Evolutionary conservation across 2,113 vertebrate genomes (phyloP).

Genomic region (Zootoca vivipara): DNA sequence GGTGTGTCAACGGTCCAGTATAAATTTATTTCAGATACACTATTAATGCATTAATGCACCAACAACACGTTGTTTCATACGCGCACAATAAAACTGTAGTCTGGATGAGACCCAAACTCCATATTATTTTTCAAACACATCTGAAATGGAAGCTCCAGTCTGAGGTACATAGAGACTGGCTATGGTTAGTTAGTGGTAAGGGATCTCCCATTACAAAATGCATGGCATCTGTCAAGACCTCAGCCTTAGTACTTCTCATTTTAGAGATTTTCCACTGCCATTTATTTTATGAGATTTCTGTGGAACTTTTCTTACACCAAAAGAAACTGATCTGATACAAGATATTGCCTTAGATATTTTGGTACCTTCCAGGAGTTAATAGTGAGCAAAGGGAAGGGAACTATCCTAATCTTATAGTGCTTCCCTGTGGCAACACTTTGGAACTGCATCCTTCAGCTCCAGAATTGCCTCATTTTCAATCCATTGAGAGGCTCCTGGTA

Average conservation of each 20-base stretch:
- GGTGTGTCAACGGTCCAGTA: too few relatives aligned
- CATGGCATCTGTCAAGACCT: background rate
- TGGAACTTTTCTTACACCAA: constrained; percentile 21
- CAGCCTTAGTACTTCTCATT: background rate
- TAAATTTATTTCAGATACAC: too few relatives aligned
- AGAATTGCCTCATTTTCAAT: background rate
- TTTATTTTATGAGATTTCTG: background rate
- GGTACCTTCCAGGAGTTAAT: background rate
- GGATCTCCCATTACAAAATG: background rate
- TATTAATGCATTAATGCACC: too few relatives aligned
- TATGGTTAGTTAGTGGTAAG: background rate
- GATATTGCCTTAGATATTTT: constrained; percentile 26
- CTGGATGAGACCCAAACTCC: background rate
- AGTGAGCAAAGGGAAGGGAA: background rate
- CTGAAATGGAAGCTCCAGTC: background rate
- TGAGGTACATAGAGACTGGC: background rate
- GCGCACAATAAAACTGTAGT: too few relatives aligned
- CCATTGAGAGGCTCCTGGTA: background rate
- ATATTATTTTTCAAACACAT: background rate
- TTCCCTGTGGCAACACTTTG: constrained; percentile 76
- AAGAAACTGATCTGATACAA: constrained; percentile 12
- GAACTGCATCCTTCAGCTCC: constrained; percentile 63
- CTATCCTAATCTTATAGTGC: constrained; percentile 81
- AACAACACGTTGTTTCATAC: too few relatives aligned
- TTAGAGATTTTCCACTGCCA: background rate